These are phyloP conservation scores for Sebastes trivittatus DNA, from an alignment of 2,797 vertebrate genomes.

Conservation along the genomic window DNA sequence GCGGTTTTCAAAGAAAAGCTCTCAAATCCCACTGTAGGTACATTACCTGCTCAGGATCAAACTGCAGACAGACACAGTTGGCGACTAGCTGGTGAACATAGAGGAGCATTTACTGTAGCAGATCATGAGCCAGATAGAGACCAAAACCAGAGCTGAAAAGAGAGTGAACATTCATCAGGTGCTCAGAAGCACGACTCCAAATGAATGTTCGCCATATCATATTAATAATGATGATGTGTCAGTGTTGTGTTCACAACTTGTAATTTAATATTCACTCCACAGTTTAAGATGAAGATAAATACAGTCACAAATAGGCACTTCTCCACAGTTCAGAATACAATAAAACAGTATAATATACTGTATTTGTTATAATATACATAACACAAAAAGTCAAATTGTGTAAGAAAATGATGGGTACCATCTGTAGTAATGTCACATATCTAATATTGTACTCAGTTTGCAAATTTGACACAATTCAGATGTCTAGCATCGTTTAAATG, in stretches of 20 bases:
- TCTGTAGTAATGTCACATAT: not conserved
- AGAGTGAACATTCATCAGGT: not conserved
- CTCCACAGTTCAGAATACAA: not conserved
- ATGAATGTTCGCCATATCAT: not conserved
- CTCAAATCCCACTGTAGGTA: not conserved
- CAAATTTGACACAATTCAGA: not conserved
- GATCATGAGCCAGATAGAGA: too few species aligned
- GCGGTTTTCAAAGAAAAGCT: not conserved
- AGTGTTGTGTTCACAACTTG: not conserved
- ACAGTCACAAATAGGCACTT: not conserved
- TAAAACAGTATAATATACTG: not conserved
- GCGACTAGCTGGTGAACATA: too few species aligned
- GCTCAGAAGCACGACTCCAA: not conserved
- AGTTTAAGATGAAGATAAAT: not conserved
- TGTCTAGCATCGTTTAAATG: constrained; percentile 4
- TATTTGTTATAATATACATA: not conserved
- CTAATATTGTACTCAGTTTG: not conserved
- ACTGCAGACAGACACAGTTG: not conserved
- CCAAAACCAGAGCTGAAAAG: not conserved
- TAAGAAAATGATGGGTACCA: not conserved
- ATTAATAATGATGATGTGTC: not conserved
- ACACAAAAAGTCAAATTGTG: not conserved
- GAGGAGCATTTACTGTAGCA: too few species aligned
- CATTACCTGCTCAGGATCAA: not conserved
- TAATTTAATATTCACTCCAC: not conserved